These are phyloP conservation scores for Agonopterix heracliana DNA, from an alignment of 2,888 invertebrate species.

Conservation along the genomic window DNA sequence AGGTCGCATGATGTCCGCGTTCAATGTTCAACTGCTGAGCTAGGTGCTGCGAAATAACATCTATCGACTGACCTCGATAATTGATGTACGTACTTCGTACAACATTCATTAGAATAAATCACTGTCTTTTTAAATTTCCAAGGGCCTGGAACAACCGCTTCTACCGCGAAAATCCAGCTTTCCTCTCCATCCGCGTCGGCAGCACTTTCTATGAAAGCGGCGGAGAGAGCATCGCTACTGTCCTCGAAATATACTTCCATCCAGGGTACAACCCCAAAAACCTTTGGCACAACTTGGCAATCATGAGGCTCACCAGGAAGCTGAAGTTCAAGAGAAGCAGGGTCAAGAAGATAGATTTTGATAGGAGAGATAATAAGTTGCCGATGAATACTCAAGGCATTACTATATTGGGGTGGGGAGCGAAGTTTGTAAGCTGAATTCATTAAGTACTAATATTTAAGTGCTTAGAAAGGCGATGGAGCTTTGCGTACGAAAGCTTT, in stretches of 20 bases:
- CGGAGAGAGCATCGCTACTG: slow-evolving; percentile 42
- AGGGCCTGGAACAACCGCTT: slow-evolving; percentile 62
- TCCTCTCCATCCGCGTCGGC: slow-evolving; percentile 52
- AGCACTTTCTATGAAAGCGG: slow-evolving; percentile 42
- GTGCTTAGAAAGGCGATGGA: too few species aligned
- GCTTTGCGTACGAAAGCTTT: too few species aligned
- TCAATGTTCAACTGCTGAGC: too few species aligned
- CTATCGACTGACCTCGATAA: too few species aligned
- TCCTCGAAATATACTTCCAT: slow-evolving; percentile 54
- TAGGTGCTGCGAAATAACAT: too few species aligned
- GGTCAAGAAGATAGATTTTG: slow-evolving; percentile 48
- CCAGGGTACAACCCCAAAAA: slow-evolving; percentile 47
- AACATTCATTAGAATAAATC: too few species aligned
- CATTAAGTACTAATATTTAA: neutral
- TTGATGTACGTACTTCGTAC: too few species aligned
- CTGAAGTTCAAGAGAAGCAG: slow-evolving; percentile 23
- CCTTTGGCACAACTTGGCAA: slow-evolving; percentile 45
- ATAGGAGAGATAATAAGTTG: slow-evolving; percentile 26
- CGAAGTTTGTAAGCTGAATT: slow-evolving; percentile 33
- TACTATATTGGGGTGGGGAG: slow-evolving; percentile 57
- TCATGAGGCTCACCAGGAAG: slow-evolving; percentile 38
- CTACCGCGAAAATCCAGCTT: slow-evolving; percentile 56
- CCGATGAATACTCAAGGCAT: slow-evolving; percentile 36
- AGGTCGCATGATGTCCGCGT: too few species aligned
- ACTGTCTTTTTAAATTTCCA: neutral